Evolutionary conservation across 2,888 invertebrate species (phyloP), one percentile per base, ranked within the genome.

Genomic region (Nemurella pictetii): DNA sequence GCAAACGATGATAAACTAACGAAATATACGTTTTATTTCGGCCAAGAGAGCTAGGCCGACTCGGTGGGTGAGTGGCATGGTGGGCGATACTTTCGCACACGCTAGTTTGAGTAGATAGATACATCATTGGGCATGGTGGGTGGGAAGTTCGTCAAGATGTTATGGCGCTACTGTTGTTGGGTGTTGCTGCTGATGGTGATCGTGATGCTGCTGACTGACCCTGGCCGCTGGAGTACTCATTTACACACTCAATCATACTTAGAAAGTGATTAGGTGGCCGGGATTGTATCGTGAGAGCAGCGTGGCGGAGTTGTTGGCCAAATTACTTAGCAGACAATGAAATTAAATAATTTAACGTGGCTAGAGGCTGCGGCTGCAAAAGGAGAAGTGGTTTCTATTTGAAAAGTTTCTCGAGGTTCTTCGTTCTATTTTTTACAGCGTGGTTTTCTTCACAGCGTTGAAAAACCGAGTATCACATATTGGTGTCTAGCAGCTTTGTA

Each of bases 11-110:
- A 55, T 55, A 55, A 55, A 55, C 55, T 55, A 55, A 55, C 55
- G 78, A 78, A 30, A 78, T 78, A 78, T 78, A 78, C 28, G 78
- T 78, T 78, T 78, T 30, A 78, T 78, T 78, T 29, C 28, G 75
- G 75, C 9, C 75, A 3, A 15, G 27, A 28, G 27, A 27, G 75
- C 75, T 75, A 7, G 20, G 55, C 55, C n/a, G n/a, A n/a, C n/a
- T n/a, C n/a, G 55, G 12, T 35, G 55, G 55, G 55, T 3, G n/a
- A n/a, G n/a, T n/a, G n/a, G n/a, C n/a, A n/a, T 55, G 55, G 55
- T 2, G 55, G 55, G 12, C 9, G 12, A 20, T 20, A 7, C 55
- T 12, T 20, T 55, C 55, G 15, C 20, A 1, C 20, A 5, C 32
- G 12, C 55, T 12, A 15, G 12, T 55, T 55, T 55, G 15, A 1